Conservation (phyloP, 2,113 vertebrate genomes). For the Alaudala cheleensis region DNA sequence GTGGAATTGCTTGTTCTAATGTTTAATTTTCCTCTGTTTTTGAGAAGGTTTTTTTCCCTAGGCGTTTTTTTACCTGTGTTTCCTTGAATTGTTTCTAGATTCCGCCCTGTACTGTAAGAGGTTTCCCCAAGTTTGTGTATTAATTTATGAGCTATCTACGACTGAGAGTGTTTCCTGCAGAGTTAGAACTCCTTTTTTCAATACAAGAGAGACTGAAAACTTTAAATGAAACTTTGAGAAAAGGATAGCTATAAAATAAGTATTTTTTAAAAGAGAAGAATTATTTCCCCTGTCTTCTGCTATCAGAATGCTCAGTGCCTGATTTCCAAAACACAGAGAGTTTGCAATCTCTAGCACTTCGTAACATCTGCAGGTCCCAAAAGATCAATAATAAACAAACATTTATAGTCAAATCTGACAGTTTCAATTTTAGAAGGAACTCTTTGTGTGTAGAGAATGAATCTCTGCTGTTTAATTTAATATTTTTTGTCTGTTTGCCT, state of each 20-base stretch:
- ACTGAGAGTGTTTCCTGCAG: background rate
- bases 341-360: background rate
- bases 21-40: background rate
- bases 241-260: background rate
- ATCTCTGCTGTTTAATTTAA: constrained; percentile 35
- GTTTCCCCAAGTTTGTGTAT: background rate
- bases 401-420: constrained; percentile 32
- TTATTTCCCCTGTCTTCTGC: background rate
- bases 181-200: background rate
- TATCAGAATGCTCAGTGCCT: background rate
- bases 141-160: constrained; percentile 4
- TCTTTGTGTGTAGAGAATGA: background rate
- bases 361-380: background rate
- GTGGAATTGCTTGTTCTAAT: background rate
- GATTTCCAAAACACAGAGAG: background rate
- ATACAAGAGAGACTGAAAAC: background rate
- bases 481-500: constrained; percentile 24
- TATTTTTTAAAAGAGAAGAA: background rate
- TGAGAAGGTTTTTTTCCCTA: background rate
- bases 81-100: constrained; percentile 9
- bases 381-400: constrained; percentile 57
- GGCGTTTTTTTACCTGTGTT: background rate
- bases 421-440: constrained; percentile 33
- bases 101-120: background rate
- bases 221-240: constrained; percentile 22